phyloP scores from a whole-genome alignment of 1,140 invertebrate species.

The Elysia chlorotica region DNA sequence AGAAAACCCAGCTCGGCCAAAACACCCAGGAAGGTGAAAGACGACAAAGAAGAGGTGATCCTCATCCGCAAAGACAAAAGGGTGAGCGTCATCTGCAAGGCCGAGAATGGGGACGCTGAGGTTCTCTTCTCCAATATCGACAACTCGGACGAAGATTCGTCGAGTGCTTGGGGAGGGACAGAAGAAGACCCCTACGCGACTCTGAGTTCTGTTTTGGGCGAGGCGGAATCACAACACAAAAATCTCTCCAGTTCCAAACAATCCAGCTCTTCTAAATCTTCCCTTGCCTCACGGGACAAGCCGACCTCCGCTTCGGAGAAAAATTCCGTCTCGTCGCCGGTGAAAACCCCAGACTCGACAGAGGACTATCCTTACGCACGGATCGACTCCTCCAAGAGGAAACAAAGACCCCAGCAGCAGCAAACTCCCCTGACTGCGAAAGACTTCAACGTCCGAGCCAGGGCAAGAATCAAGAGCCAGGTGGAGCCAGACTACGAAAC shows the following conservation, averaged over 20 bases:
- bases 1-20: slow-evolving; percentile 8
- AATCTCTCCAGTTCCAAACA: background rate
- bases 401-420: background rate
- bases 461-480: background rate
- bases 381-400: slow-evolving; percentile 8
- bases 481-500: slow-evolving; percentile 21
- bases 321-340: too few relatives aligned
- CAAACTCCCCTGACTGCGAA: background rate
- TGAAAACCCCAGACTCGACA: too few relatives aligned
- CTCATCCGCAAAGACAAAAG: slow-evolving; percentile 19
- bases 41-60: slow-evolving; percentile 20
- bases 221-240: too few relatives aligned
- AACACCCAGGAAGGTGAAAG: slow-evolving; percentile 9
- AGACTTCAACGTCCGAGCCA: background rate
- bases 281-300: background rate
- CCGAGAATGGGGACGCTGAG: slow-evolving; percentile 13
- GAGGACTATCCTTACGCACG: slow-evolving; percentile 12
- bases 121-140: slow-evolving; percentile 19
- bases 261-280: background rate
- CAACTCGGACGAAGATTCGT: slow-evolving; percentile 11
- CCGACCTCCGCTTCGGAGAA: too few relatives aligned
- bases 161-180: background rate
- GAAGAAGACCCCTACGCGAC: slow-evolving; percentile 24
- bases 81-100: slow-evolving; percentile 19
- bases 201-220: too few relatives aligned